Base-by-base conservation (phyloP, 2,888 invertebrate species). In the Lasioglossum marginatum region DNA sequence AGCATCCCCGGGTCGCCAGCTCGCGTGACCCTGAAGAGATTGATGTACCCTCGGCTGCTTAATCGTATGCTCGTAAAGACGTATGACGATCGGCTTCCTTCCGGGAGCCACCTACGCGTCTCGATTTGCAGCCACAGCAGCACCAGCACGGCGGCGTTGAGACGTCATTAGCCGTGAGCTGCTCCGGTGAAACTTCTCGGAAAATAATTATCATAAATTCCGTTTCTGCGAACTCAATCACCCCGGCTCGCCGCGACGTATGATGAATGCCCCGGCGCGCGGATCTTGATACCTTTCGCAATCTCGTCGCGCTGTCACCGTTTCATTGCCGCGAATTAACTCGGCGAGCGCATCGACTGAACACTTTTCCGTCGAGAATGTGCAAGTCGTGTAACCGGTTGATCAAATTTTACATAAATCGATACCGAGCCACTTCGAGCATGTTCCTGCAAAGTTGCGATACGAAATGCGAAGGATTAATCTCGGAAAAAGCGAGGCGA, bases 71-170 rank as follows among this genome's bases (percentile, higher is more conserved):
- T 86, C 86, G 86, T 90, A 90, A 90, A 90, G 88, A 87, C 88
- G 76, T 37, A 87, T 87, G 87, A 90, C 90, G 85, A 88, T 87
- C 86, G 79, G 78, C 90, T 90, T 90, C 90, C 90, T 90, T 88
- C 86, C 83, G 88, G 73, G 80, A 88, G 87, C 79, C 90, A 89
- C 91, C 89, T 88, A 90, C 90, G 87, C 86, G 52, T 72, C 81
- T 34, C 79, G 87, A 86, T 86, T 82, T 75, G 74, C 77, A 37
- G 71, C 57, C 40, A 31, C 60, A 23, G 23, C 52, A 23, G 52
- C 52, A 63, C 16, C 60, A 52, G 52, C 52, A 23, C 23, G 23
- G 31, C 27, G 68, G 37, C 74, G 86, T 82, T 77, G 82, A 82
- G n/a, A 52, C 73, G 70, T 79, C 81, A 48, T 87, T 87, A 85